Evolutionary conservation across 2,113 vertebrate species (phyloP), one percentile per base, ranked within the genome.

Genomic region (Platichthys flesus): DNA sequence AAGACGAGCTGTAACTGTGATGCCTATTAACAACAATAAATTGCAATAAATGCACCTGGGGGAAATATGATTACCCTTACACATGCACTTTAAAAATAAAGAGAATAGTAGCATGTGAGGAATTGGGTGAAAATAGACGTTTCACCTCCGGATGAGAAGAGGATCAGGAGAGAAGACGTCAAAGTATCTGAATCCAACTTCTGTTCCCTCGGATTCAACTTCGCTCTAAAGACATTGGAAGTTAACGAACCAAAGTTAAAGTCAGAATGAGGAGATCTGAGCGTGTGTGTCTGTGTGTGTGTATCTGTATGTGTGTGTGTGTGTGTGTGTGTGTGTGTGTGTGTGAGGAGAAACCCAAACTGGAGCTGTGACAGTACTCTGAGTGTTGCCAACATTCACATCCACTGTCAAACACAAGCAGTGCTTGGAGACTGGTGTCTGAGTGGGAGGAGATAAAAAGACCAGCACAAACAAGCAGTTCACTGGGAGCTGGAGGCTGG

Each of bases 391-490:
- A 60, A 14, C 31, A 42, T 54, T 62, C 58, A 26, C 26, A 37
- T 57, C 23, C 49, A 24, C 47, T 61, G 69, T 61, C 70, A 55
- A 55, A 42, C n/a, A 23, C 54, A 59, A 62, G 63, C 51, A 31
- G 31, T 26, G 24, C 14, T 57, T 18, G 28, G 21, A 28, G 55
- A 18, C 23, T 28, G 61, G 28, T 35, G 60, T 70, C 56, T 67
- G 49, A 78, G 64, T 59, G 26, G 60, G 63, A 69, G 52, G 64
- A 45, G 45, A 60, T 52, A 47, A 72, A 72, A 20, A 52, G 49
- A 62, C 24, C 15, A 24, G 42, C 67, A 59, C 49, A 72, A 72
- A 76, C 63, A 79, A 4, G 26, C 16, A 31, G n/a, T 54, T 64
- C 62, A 76, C 56, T 55, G 18, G 1, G 9, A 49, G 35, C 72